These are phyloP conservation scores for Neomorphus geoffroyi DNA, from an alignment of 2,797 vertebrate genomes.

Conservation along the genomic window DNA sequence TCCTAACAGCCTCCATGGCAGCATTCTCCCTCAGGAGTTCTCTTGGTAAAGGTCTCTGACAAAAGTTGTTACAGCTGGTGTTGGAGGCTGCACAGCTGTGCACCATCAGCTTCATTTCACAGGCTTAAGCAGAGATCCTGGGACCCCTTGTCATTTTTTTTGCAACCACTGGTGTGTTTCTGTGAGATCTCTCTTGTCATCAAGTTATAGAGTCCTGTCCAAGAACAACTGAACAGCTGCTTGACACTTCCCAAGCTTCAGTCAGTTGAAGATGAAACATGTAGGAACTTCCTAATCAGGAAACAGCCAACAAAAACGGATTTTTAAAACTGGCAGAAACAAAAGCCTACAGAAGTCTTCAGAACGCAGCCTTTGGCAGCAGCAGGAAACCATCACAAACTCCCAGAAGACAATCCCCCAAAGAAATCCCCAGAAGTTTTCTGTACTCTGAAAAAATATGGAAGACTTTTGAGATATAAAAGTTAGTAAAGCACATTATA, in stretches of 20 bases:
- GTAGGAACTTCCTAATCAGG: neutral
- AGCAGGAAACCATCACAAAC: neutral
- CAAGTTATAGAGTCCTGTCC: neutral
- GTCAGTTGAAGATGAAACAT: neutral
- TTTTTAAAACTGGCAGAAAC: neutral
- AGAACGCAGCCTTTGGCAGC: neutral
- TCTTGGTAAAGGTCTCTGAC: neutral
- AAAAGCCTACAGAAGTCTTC: neutral
- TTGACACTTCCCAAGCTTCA: neutral
- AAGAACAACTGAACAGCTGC: neutral
- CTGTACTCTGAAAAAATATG: neutral
- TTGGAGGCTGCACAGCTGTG: accelerated
- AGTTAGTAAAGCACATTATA: neutral
- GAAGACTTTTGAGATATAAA: neutral
- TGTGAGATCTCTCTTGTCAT: neutral
- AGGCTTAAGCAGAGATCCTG: neutral
- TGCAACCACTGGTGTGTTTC: neutral
- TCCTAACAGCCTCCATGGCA: neutral
- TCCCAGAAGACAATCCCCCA: neutral
- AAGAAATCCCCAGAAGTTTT: neutral
- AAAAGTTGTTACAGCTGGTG: neutral
- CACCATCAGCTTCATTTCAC: neutral
- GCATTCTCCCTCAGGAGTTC: neutral
- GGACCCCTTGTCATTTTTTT: accelerated
- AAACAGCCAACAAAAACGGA: neutral